Conservation (phyloP, 37 sponge, comb jelly and placozoan genomes). For the Lycopodina hypogea region DNA sequence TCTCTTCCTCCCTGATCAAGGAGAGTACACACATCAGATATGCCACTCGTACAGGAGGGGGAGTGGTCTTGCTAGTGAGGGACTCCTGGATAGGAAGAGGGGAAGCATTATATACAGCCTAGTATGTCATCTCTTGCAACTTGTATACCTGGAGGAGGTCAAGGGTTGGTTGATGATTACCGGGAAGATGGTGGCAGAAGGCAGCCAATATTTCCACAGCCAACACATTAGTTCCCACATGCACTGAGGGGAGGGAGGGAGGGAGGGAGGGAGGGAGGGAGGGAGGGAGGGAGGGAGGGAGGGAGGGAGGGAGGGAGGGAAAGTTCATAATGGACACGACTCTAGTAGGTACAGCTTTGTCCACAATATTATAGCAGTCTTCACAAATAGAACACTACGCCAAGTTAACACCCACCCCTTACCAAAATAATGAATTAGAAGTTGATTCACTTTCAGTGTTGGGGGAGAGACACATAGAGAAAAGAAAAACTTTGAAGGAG, state of each 20-base stretch:
- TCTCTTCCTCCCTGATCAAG: slow-evolving; percentile 11
- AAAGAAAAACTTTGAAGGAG: too few species aligned
- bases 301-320: background rate
- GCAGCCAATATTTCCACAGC: background rate
- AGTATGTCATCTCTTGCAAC: too few species aligned
- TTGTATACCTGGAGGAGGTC: slow-evolving; percentile 32
- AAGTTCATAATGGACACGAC: background rate
- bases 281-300: background rate
- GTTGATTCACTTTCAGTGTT: too few species aligned
- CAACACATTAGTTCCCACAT: slow-evolving; percentile 12
- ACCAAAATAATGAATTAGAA: too few species aligned
- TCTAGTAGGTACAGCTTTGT: background rate
- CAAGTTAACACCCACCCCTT: too few species aligned
- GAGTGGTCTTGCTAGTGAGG: slow-evolving; percentile 21
- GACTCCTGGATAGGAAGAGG: background rate
- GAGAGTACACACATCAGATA: slow-evolving; percentile 38
- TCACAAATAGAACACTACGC: slow-evolving; percentile 46
- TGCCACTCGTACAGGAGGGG: slow-evolving; percentile 15
- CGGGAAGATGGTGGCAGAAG: slow-evolving; percentile 22
- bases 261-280: background rate
- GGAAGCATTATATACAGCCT: background rate
- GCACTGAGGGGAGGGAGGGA: slow-evolving; percentile 1
- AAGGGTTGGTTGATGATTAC: background rate
- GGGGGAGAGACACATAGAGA: too few species aligned
- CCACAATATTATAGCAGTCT: slow-evolving; percentile 38